These are phyloP conservation scores for Drosophila pandora DNA, from an alignment of 1,140 invertebrate genomes.

Conservation along the genomic window DNA sequence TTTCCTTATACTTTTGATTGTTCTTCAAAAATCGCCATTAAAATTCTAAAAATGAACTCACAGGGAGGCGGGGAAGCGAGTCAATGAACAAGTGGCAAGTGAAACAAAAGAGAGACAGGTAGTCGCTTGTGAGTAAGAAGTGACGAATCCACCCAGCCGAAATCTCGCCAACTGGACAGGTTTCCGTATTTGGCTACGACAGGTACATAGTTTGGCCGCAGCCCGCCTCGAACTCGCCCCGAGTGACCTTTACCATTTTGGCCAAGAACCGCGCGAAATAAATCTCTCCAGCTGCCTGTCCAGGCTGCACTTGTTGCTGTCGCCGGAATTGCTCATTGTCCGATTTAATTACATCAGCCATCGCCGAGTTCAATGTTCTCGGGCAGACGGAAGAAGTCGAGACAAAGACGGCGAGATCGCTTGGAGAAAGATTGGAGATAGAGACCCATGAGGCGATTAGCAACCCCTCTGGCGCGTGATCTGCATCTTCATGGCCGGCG, in stretches of 20 bases:
- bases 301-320: slow-evolving; percentile 17
- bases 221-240: slow-evolving; percentile 1
- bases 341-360: slow-evolving; percentile 41
- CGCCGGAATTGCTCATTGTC: slow-evolving; percentile 17
- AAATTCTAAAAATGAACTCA: slow-evolving; percentile 45
- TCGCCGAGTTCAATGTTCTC: slow-evolving; percentile 30
- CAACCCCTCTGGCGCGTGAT: slow-evolving; percentile 22
- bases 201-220: slow-evolving; percentile 10
- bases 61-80: too few relatives aligned
- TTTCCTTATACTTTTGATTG: slow-evolving; percentile 45
- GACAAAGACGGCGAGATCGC: not conserved
- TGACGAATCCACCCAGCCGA: slow-evolving; percentile 26
- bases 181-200: slow-evolving; percentile 48
- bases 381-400: not conserved
- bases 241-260: slow-evolving; percentile 47
- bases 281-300: slow-evolving; percentile 14
- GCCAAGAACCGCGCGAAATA: slow-evolving; percentile 28
- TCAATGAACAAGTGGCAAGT: slow-evolving; percentile 16
- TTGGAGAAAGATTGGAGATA: not conserved
- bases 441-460: not conserved
- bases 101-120: slow-evolving; percentile 1
- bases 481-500: slow-evolving; percentile 35
- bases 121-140: not conserved
- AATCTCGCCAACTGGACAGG: slow-evolving; percentile 22
- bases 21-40: slow-evolving; percentile 31